Base-by-base conservation (phyloP, 2,113 vertebrate genomes). In the Hippocampus comes region DNA sequence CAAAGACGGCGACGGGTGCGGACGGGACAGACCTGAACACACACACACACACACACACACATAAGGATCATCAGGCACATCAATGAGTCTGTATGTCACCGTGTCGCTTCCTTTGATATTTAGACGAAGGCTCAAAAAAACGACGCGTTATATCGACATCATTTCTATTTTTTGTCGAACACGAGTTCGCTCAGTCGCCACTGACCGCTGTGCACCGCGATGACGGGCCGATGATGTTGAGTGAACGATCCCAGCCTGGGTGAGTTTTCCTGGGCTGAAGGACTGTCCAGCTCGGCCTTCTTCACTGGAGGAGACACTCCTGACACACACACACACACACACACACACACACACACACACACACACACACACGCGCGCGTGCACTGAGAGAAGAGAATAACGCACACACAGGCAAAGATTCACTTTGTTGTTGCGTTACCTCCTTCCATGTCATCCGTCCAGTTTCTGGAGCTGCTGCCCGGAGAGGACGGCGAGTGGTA, bases 391-490 rank as follows among this genome's bases (percentile, higher is more conserved):
- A 23, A 2, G 43, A n/a, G 14, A n/a, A 11, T 20, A 12, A 66
- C 14, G 6, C 43, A 67, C 41, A 48, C 65, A 17, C 27, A 1
- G 14, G 0, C 34, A 38, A 38, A 38, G 34, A 3, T 34, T 30
- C 9, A 3, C 21, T 63, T 25, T 57, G 34, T 11, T 21, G 15
- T 3, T 11, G 4, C 42, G 2, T 79, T 87, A 98, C 97, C 97
- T 93, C 95, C 97, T 93, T 99, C 97, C 92, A 98, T 95, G 84
- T 99, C 97, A 72, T 98, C 97, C 27, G 93, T 95, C 96, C 97
- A 99, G 93, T 97, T 98, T 78, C 96, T 94, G 87, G 94, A 98
- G 91, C 95, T 96, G 93, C 96, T 96, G 75, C 95, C 97, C 63
- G 97, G 97, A 49, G 96, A 97, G 76, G 92, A 95, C 63, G 97